Percentiles rank a stretch among this genome's conserved stretches.
phyloP scores from a whole-genome alignment of 1,140 invertebrate genomes.

The Apis florea region DNA sequence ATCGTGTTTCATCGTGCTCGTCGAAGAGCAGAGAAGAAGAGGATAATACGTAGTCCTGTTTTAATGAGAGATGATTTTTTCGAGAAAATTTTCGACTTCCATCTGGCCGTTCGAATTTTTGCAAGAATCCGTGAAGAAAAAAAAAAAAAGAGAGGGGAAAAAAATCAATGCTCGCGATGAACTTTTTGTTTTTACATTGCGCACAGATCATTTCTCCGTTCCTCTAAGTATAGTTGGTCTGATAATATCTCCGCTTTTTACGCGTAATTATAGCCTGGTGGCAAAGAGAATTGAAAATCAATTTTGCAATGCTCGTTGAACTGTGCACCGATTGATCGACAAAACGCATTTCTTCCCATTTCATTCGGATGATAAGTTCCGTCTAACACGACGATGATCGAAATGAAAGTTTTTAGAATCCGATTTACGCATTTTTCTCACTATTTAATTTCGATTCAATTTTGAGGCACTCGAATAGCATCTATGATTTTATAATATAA shows the following conservation, averaged over 20 bases:
- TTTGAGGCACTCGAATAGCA: background rate
- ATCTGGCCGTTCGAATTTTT: background rate
- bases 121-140: background rate
- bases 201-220: slow-evolving; percentile 19
- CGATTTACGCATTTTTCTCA: too few species aligned
- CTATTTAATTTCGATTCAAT: too few species aligned
- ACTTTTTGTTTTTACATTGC: slow-evolving; percentile 2
- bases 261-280: slow-evolving; percentile 33
- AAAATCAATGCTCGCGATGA: background rate
- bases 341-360: slow-evolving; percentile 25
- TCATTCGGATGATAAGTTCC: background rate
- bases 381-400: background rate
- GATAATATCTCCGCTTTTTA: slow-evolving; percentile 39
- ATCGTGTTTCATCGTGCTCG: too few species aligned
- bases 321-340: slow-evolving; percentile 33
- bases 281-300: slow-evolving; percentile 40
- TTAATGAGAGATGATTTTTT: too few species aligned
- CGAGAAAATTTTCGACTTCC: background rate
- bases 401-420: too few species aligned
- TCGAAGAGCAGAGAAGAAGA: too few species aligned
- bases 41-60: too few species aligned
- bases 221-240: slow-evolving; percentile 40
- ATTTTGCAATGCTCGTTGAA: slow-evolving; percentile 24
- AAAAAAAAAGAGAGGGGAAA: background rate
- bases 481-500: too few species aligned